Percentiles rank a stretch among this genome's conserved stretches.
Evolutionary conservation across 2,888 invertebrate species (phyloP).

Genomic region (Chironomus riparius): DNA sequence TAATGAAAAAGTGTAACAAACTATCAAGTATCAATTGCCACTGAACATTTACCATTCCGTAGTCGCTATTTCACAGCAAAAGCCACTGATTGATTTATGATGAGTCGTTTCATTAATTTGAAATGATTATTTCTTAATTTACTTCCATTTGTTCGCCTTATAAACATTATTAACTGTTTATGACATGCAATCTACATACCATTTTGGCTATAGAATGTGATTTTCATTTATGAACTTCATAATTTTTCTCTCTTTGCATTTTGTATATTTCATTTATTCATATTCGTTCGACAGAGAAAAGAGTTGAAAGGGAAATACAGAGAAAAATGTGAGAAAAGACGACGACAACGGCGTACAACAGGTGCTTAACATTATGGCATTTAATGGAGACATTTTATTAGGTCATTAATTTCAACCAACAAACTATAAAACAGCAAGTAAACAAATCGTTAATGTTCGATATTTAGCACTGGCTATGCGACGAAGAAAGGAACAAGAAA

Average conservation of each 20-base stretch:
- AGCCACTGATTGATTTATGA: slow-evolving; percentile 19
- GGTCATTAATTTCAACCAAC: slow-evolving; percentile 24
- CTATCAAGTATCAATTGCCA: background rate
- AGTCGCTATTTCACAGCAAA: background rate
- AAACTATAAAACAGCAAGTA: slow-evolving; percentile 23
- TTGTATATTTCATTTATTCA: too few species aligned
- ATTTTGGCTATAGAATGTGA: background rate
- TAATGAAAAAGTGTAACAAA: too few species aligned
- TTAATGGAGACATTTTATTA: slow-evolving; percentile 26
- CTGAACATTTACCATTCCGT: background rate
- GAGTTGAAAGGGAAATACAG: too few species aligned
- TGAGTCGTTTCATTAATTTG: slow-evolving; percentile 9
- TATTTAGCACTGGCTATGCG: slow-evolving; percentile 11
- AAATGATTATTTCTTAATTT: slow-evolving; percentile 25
- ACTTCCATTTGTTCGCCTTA: background rate
- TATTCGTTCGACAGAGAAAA: too few species aligned
- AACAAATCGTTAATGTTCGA: slow-evolving; percentile 20
- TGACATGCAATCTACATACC: background rate
- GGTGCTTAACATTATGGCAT: background rate
- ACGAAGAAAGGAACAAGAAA: background rate
- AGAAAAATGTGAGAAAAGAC: too few species aligned
- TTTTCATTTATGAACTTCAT: background rate
- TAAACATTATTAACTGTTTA: slow-evolving; percentile 2
- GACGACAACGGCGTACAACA: background rate
- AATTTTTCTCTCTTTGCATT: background rate